Conservation (phyloP, 37 sponge, comb jelly and placozoan genomes). For the Crambe crambe region DNA sequence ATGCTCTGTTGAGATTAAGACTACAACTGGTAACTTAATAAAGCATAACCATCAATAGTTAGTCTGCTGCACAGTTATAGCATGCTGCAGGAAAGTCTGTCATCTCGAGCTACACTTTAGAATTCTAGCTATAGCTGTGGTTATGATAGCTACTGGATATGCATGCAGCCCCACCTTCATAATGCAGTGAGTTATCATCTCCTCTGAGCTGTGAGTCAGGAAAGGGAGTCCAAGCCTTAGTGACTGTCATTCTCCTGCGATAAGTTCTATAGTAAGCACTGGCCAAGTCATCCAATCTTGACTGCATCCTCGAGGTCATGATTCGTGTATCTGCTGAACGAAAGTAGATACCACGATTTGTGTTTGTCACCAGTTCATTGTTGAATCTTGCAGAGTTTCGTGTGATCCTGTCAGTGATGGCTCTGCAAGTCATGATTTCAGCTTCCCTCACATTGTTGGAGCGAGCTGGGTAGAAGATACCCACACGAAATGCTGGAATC, state of each 20-base stretch:
- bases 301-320: conserved; percentile 69
- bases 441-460: neutral
- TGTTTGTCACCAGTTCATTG: conserved; percentile 46
- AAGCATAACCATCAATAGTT: no score
- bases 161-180: conserved; percentile 44
- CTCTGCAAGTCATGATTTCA: conserved; percentile 61
- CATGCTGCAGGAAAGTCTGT: no score
- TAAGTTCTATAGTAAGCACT: neutral
- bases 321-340: conserved; percentile 33
- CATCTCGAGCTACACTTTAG: no score
- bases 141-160: no score
- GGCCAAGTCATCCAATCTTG: conserved; percentile 29
- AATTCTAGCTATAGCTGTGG: no score
- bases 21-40: no score
- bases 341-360: conserved; percentile 39
- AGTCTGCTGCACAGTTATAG: no score
- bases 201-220: neutral
- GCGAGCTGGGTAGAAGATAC: conserved; percentile 59
- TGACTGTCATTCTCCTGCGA: conserved; percentile 30
- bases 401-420: conserved; percentile 39
- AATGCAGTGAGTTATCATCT: conserved; percentile 54
- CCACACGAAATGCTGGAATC: conserved; percentile 34
- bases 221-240: conserved; percentile 49
- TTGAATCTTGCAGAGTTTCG: conserved; percentile 60
- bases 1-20: no score